Conservation (phyloP, 2,113 vertebrate species). For the Bombycilla garrulus region DNA sequence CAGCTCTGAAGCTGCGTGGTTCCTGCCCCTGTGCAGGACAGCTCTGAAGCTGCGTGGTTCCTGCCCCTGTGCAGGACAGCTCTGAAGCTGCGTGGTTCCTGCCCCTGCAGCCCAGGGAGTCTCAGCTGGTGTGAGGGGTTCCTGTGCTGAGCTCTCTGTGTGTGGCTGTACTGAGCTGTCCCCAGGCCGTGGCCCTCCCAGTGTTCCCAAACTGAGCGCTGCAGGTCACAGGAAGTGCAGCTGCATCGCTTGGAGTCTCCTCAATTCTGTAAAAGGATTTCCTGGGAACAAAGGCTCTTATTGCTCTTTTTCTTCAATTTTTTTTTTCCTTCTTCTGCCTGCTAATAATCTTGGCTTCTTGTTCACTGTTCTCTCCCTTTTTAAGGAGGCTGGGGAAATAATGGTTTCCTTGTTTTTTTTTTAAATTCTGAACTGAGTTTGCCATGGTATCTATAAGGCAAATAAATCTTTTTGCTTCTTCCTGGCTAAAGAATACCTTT, state of each 20-base stretch:
- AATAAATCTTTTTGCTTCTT: neutral
- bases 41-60: fast-evolving
- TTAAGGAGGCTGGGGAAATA: neutral
- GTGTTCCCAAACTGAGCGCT: neutral
- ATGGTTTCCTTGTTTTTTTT: neutral
- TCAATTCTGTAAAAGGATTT: neutral
- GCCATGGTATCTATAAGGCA: neutral
- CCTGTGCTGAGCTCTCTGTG: neutral
- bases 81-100: fast-evolving
- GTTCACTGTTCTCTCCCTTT: neutral
- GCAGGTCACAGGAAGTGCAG: conserved; percentile 19
- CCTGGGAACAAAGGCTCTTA: conserved; percentile 4
- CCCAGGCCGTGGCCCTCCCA: neutral
- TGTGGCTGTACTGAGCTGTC: neutral
- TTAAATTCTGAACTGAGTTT: conserved; percentile 2
- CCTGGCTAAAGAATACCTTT: conserved; percentile 21
- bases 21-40: neutral
- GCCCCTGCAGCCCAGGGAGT: neutral
- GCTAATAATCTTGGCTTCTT: neutral
- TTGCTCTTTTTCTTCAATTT: neutral
- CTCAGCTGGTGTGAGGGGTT: neutral
- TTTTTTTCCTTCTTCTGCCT: neutral
- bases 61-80: neutral
- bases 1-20: fast-evolving
- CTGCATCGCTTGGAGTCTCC: neutral